Base-by-base conservation (phyloP, 2,113 vertebrate genomes). In the Pyxicephalus adspersus region DNA sequence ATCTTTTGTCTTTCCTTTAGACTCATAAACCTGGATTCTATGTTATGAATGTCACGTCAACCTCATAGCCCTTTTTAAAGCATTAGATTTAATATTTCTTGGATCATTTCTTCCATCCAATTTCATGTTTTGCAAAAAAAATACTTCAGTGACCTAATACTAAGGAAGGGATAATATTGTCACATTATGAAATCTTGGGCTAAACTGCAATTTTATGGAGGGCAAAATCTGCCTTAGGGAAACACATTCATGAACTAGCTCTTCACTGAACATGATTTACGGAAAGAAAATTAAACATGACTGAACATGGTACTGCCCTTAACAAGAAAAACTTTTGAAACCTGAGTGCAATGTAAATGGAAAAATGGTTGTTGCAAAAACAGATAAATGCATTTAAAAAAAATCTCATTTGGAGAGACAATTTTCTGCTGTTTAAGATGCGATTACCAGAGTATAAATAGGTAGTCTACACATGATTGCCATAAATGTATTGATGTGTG, bases 41-140 rank as follows among this genome's bases (percentile, higher is more conserved):
- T 64, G 87, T 81, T 91, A 86, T 93, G 89, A 90, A 91, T 92
- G 85, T 85, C 85, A 90, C 83, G 87, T 85, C 88, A 90, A 89
- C 90, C 90, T 88, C 90, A 90, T 92, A 92, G 95, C 95, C 96
- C 92, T 95, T 97, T 96, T 91, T 92, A 85, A 90, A 90, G 91
- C 86, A 85, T 89, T 88, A 93, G 86, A 91, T 91, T 91, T 87
- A 88, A 76, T 82, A 88, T 79, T 87, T 90, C 90, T 92, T 90
- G 91, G 93, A 92, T 87, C 83, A 89, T 89, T 87, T 87, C 86
- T 90, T 84, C 91, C 89, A 91, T 89, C 92, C 84, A 89, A 88
- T 86, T 90, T 85, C 90, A 91, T 88, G 90, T 95, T 87, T 83
- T 1, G 26, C 15, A 87, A 90, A 90, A 90, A 92, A 88, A 87